These are phyloP conservation scores for Polyploca ridens DNA, from an alignment of 2,888 invertebrate genomes.

Conservation along the genomic window DNA sequence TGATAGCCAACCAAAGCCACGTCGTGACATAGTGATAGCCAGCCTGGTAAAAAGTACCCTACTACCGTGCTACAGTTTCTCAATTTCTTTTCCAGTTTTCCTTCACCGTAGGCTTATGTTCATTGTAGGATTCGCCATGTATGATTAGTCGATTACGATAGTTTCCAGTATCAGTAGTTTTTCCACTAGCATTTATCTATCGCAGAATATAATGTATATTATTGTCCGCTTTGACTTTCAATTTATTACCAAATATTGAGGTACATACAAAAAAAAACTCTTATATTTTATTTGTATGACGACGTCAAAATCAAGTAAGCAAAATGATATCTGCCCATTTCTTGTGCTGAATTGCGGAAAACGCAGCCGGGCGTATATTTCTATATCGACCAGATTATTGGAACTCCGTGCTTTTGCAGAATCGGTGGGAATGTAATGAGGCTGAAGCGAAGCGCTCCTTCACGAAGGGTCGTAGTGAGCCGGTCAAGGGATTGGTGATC, in stretches of 20 bases:
- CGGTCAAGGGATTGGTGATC: background rate
- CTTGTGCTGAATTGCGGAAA: conserved; percentile 16
- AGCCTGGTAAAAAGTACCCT: too few species aligned
- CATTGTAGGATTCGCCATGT: too few species aligned
- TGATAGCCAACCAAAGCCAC: too few species aligned
- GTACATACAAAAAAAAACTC: conserved; percentile 29
- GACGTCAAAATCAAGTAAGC: conserved; percentile 31
- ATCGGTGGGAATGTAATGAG: background rate
- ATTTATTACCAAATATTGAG: conserved; percentile 14
- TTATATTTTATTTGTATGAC: conserved; percentile 33
- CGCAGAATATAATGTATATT: too few species aligned
- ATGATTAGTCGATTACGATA: too few species aligned
- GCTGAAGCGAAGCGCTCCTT: background rate
- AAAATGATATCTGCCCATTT: conserved; percentile 39
- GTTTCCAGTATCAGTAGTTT: too few species aligned
- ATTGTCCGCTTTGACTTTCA: background rate
- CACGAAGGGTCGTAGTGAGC: background rate
- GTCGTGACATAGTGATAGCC: too few species aligned
- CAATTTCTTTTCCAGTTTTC: too few species aligned
- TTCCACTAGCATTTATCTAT: too few species aligned
- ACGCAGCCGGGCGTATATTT: conserved; percentile 20
- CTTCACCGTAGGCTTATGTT: too few species aligned
- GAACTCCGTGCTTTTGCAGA: background rate
- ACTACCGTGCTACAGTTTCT: too few species aligned
- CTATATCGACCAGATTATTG: conserved; percentile 18